Evolutionary conservation across 2,113 vertebrate genomes (phyloP).

Genomic region (Peucedramus taeniatus): DNA sequence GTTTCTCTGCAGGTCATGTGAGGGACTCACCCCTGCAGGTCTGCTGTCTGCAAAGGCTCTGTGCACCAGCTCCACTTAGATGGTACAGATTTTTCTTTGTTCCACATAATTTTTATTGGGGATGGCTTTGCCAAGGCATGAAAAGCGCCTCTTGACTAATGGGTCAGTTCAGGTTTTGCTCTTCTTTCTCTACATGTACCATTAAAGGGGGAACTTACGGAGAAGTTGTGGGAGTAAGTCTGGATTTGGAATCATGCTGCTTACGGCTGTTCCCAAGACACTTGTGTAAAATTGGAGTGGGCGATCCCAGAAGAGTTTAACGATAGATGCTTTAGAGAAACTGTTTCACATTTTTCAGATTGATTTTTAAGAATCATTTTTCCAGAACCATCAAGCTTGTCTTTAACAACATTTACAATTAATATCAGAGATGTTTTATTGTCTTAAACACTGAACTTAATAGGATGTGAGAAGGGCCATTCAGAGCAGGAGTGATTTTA

Average conservation of each 20-base stretch:
- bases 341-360: neutral
- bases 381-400: neutral
- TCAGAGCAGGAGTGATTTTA: neutral
- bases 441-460: neutral
- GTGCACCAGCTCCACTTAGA: neutral
- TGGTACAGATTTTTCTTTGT: neutral
- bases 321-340: neutral
- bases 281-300: neutral
- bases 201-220: neutral
- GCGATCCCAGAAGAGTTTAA: neutral
- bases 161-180: neutral
- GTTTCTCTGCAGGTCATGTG: neutral
- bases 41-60: neutral
- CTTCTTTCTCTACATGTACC: neutral
- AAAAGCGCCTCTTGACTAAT: neutral
- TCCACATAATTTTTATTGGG: neutral
- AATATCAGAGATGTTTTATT: neutral
- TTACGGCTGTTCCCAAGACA: neutral
- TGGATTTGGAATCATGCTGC: neutral
- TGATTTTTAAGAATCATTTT: neutral
- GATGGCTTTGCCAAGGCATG: neutral
- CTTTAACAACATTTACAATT: neutral
- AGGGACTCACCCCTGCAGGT: neutral
- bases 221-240: neutral
- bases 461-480: neutral